Evolutionary conservation across 37 sponge, comb jelly and placozoan genomes (phyloP), one percentile per base, ranked within the genome.

Genomic region (Oopsacas minuta): DNA sequence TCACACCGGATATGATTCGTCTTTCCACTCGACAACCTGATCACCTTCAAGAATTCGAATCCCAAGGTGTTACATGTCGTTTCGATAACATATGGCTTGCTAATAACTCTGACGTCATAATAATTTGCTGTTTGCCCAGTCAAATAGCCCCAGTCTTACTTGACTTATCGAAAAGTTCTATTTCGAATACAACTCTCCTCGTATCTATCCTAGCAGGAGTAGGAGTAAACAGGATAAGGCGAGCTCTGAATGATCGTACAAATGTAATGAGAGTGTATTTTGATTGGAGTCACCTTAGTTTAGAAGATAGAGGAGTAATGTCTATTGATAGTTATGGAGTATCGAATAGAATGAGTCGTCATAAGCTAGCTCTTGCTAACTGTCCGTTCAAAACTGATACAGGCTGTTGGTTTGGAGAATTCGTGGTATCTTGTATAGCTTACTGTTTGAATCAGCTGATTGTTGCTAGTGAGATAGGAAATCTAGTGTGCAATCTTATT

Each of bases 241-340:
- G 75, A 34, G 20, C 75, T 10, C 22, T 61, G 20, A 61, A n/a
- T n/a, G 7, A 25, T 34, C 75, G 75, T 12, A n/a, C 75, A 3
- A 61, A 61, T n/a, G 75, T 61, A 7, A 61, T n/a, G 75, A 61
- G 75, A 32, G 75, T 61, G 75, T 61, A 61, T n/a, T 61, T 61
- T n/a, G 75, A 61, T n/a, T 61, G 75, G 75, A 61, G 28, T 34
- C 17, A 12, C 32, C 30, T 61, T 5, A 3, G 1, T n/a, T 5
- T n/a, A 3, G 75, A 61, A 34, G 75, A 3, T n/a, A 3, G 75
- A 61, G 75, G 20, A 34, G 28, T 20, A 5, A 25, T 61, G 28
- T 42, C 8, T 42, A 5, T 3, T 25, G 22, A 61, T 5, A 3
- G 28, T 12, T 7, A 3, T 61, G 7, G 28, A 32, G 28, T n/a